Base-by-base conservation (phyloP, 2,797 vertebrate genomes). In the Denticeps clupeoides region DNA sequence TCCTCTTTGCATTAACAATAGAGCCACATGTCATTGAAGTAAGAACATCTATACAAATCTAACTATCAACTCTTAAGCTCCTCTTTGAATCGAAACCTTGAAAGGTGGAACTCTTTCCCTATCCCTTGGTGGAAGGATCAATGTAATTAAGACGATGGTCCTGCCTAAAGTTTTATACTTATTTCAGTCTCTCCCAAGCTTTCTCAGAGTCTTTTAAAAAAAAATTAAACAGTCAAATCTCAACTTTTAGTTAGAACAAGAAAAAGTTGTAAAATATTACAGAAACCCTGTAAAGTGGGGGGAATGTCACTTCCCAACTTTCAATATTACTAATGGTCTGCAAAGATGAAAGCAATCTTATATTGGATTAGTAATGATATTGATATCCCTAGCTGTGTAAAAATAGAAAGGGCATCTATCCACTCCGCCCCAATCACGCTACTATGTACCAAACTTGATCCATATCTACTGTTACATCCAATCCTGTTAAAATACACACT, bases 141-240 rank as follows among this genome's bases (percentile, higher is more conserved):
- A 42, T 5, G 10, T 19, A 2, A 22, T 53, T 16, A 47, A 54
- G 54, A 47, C 54, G 26, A 51, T 46, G 27, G 19, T 41, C 8
- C 11, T 51, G 3, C 35, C 49, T 3, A 47, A 37, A 32, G 56
- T 27, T 32, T 15, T 46, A 8, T 38, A 51, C 23, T 22, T 51
- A 6, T 47, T 52, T 18, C 49, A 52, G 35, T 9, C 26, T 19
- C 12, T 50, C 5, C 41, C 47, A 4, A 9, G 55, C 4, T 55
- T 37, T 16, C 5, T 47, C 41, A 2, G 43, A 29, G n/a, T 43
- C 25, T 12, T 58, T 52, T 38, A 52, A 52, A 4, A 11, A 3
- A 26, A 8, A 31, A 2, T 7, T 51, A 2, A 16, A 51, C 16
- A 23, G 11, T 3, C 24, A 33, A 2, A 4, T 57, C 1, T 10